phyloP scores from a whole-genome alignment of 2,888 invertebrate genomes.

The Druceiella hillmani region DNA sequence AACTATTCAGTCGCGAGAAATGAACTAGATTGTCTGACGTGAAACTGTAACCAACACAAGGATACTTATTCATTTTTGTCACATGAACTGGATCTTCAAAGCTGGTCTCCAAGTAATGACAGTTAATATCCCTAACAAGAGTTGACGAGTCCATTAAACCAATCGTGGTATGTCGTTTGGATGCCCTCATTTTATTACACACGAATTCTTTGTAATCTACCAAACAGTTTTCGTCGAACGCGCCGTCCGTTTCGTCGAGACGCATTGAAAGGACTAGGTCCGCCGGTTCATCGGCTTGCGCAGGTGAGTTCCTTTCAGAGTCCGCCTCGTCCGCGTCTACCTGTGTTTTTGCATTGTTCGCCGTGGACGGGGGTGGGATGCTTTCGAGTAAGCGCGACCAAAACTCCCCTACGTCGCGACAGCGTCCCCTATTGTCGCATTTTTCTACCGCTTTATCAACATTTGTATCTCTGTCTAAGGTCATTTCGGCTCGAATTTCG shows the following conservation, averaged over 20 bases:
- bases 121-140: neutral
- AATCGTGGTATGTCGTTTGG: neutral
- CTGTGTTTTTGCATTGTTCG: neutral
- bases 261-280: neutral
- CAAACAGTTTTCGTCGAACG: neutral
- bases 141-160: conserved; percentile 1
- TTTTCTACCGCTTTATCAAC: no score
- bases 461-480: no score
- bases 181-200: neutral
- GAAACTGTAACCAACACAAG: no score
- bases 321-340: neutral
- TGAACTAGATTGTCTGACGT: no score
- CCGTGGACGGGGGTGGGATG: conserved; percentile 17
- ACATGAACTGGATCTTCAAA: neutral
- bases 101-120: neutral
- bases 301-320: no score
- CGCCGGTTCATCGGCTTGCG: no score
- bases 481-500: no score
- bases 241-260: neutral
- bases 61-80: neutral
- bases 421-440: neutral
- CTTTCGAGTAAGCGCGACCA: conserved; percentile 14
- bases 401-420: conserved; percentile 8
- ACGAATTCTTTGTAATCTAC: neutral
- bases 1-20: no score